These are phyloP conservation scores for Pluvialis apricaria DNA, from an alignment of 2,113 vertebrate species.

Conservation along the genomic window DNA sequence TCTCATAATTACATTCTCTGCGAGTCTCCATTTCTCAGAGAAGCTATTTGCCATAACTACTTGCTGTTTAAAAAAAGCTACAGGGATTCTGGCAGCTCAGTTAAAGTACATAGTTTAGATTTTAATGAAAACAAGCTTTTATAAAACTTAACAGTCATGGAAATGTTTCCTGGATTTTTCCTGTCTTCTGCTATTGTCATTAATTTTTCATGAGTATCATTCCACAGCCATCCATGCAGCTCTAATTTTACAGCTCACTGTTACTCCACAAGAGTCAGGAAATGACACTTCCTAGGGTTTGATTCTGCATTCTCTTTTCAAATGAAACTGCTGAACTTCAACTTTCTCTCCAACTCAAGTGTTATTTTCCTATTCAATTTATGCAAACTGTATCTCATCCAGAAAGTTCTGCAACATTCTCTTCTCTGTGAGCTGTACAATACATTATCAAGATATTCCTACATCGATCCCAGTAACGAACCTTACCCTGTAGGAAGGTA, in stretches of 20 bases:
- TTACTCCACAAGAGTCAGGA: slow-evolving; percentile 33
- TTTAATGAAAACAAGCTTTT: slow-evolving; percentile 52
- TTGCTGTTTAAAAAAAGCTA: neutral
- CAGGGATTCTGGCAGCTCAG: slow-evolving; percentile 14
- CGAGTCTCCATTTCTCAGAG: neutral
- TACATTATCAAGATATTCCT: neutral
- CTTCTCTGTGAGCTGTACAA: neutral
- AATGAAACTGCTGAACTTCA: slow-evolving; percentile 4
- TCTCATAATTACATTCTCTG: neutral
- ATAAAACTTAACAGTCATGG: neutral
- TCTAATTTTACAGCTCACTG: slow-evolving; percentile 21
- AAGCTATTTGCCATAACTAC: neutral
- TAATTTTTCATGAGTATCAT: slow-evolving; percentile 35
- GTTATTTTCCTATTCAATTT: neutral
- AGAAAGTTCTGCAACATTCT: neutral
- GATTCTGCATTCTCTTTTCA: neutral
- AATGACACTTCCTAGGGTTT: slow-evolving; percentile 47
- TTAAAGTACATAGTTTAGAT: neutral
- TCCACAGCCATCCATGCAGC: slow-evolving; percentile 16
- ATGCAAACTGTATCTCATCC: neutral
- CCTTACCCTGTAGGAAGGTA: neutral
- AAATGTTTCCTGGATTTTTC: slow-evolving; percentile 35
- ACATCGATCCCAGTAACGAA: neutral
- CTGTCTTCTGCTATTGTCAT: slow-evolving; percentile 29
- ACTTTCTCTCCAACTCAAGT: neutral